Percentiles rank a stretch among this genome's conserved stretches.
These are phyloP conservation scores for Alouatta palliata DNA, from an alignment of 2,113 vertebrate species.

Conservation along the genomic window DNA sequence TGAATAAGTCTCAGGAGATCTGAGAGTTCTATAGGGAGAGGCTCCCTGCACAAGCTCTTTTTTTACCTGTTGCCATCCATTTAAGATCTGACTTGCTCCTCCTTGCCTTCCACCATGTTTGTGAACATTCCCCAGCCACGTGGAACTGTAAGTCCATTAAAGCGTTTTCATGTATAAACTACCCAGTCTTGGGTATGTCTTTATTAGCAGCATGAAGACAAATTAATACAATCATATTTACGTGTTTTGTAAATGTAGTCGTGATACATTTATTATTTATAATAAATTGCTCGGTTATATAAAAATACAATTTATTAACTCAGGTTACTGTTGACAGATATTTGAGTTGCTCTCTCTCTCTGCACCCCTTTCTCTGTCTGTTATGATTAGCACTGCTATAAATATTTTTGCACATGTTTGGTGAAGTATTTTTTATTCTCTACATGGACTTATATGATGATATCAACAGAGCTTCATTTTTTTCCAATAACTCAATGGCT, in stretches of 20 bases:
- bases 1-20: too few relatives aligned
- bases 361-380: background rate
- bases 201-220: too few relatives aligned
- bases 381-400: background rate
- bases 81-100: too few relatives aligned
- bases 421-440: background rate
- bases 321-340: background rate
- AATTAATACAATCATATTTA: background rate
- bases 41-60: too few relatives aligned
- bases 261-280: background rate
- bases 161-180: too few relatives aligned
- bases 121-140: too few relatives aligned
- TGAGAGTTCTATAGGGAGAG: too few relatives aligned
- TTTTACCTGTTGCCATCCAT: too few relatives aligned
- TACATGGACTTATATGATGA: background rate
- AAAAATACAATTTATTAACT: background rate
- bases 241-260: background rate
- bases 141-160: too few relatives aligned
- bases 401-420: conserved; percentile 6
- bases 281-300: background rate
- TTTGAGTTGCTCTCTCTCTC: background rate
- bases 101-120: too few relatives aligned
- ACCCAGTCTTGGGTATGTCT: too few relatives aligned
- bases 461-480: background rate
- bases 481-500: background rate